Evolutionary conservation across 2,113 vertebrate genomes (phyloP), one percentile per base, ranked within the genome.

Genomic region (Xerus inauris): DNA sequence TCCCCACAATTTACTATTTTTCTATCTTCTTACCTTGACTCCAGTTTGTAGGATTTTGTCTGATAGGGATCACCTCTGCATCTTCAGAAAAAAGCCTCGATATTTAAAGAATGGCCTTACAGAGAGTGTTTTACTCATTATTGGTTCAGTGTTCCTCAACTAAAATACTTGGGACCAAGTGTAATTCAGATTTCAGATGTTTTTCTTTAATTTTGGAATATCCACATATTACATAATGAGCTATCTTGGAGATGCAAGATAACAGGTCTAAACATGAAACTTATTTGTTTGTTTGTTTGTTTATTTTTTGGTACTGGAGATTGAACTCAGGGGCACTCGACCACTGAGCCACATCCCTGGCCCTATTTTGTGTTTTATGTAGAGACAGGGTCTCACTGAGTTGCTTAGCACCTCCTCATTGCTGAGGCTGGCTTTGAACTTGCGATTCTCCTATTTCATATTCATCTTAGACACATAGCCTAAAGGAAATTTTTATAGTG

Each of bases 1-100:
- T 62, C 20, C 26, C 45, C 13, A 54, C 82, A 87, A 95, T 82
- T 79, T 89, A 67, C 95, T 95, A 59, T 97, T 97, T 94, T 79
- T 96, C 76, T 95, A 91, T 91, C 73, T 32, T 92, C 32, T 86
- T 94, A 64, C 12, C 87, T 42, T 75, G 80, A 11, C 40, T 85
- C 81, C 80, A 96, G 2, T 42, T 16, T 80, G 86, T 90, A 92
- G 59, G 62, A 77, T 98, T 97, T 71, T 88, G 49, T 98, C 95
- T 96, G 30, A 1, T 45, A 89, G 38, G 28, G 3, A 59, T 42
- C 6, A 3, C 9, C 8, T 26, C 65, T 85, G 54, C 3, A 49
- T 86, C 54, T 91, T 91, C 16, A 89, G 75, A 95, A 94, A 54
- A 28, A 77, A 77, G 57, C 24, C 38, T 77, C 9, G 49, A 0